Percentiles rank a stretch among this genome's conserved stretches.
Conservation (phyloP, 2,888 invertebrate species). For the Odontomyia ornata region DNA sequence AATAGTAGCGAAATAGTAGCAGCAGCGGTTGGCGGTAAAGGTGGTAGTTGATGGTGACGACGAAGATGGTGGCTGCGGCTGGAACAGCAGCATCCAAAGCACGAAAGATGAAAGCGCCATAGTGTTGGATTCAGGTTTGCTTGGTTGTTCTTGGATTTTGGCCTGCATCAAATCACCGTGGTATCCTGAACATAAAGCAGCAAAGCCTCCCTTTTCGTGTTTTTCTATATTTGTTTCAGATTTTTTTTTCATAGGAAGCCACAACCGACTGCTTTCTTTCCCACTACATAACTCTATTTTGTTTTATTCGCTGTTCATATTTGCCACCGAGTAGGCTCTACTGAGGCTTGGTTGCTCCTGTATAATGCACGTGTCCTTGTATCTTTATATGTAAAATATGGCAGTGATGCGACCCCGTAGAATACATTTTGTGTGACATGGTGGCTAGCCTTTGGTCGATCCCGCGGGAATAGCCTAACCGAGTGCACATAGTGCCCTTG, state of each 20-base stretch:
- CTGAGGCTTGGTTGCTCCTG: neutral
- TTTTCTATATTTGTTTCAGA: slow-evolving; percentile 14
- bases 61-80: neutral
- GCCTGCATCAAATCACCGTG: slow-evolving; percentile 49
- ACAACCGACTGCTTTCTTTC: slow-evolving; percentile 17
- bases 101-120: slow-evolving; percentile 21
- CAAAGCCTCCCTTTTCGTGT: slow-evolving; percentile 42
- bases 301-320: slow-evolving; percentile 39
- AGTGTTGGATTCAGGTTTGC: slow-evolving; percentile 17
- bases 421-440: slow-evolving; percentile 33
- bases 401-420: slow-evolving; percentile 33
- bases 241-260: slow-evolving; percentile 19
- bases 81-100: neutral
- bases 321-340: slow-evolving; percentile 26
- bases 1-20: neutral
- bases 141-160: slow-evolving; percentile 37
- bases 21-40: neutral
- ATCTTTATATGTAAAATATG: slow-evolving; percentile 44
- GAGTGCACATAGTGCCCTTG: neutral
- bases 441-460: neutral
- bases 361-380: neutral
- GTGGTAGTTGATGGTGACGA: neutral
- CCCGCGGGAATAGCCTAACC: neutral
- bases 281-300: slow-evolving; percentile 14
- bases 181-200: slow-evolving; percentile 47